Evolutionary conservation across 2,888 invertebrate genomes (phyloP).

Genomic region (Parnassius smintheus): DNA sequence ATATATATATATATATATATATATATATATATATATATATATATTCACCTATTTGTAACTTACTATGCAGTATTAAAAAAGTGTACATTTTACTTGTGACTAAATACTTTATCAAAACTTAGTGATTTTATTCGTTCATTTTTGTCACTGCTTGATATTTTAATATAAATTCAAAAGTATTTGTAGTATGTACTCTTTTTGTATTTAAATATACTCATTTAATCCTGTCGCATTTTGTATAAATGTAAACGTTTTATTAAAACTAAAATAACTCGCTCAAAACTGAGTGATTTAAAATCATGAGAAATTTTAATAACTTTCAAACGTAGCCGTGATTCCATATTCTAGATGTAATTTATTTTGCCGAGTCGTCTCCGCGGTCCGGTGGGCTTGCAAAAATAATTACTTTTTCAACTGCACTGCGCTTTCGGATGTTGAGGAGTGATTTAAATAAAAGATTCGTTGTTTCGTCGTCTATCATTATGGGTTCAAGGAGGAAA

Average conservation of each 20-base stretch:
- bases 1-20: no score
- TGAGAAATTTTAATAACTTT: slow-evolving; percentile 27
- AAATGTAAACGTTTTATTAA: not conserved
- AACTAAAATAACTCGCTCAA: not conserved
- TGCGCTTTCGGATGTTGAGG: slow-evolving; percentile 25
- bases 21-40: no score
- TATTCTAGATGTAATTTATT: slow-evolving; percentile 31
- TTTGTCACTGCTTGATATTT: no score
- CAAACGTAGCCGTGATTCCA: slow-evolving; percentile 26
- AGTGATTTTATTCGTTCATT: no score
- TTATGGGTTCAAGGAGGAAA: not conserved
- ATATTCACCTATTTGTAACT: no score
- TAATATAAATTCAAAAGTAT: no score
- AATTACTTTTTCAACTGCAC: slow-evolving; percentile 35
- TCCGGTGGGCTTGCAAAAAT: slow-evolving; percentile 36
- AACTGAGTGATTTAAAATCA: slow-evolving; percentile 7
- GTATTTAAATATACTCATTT: not conserved
- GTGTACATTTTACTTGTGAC: no score
- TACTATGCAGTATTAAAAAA: no score
- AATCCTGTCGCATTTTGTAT: not conserved
- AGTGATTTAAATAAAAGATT: slow-evolving; percentile 26
- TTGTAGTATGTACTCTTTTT: not conserved
- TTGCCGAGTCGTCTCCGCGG: slow-evolving; percentile 31
- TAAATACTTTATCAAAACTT: no score
- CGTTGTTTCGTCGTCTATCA: slow-evolving; percentile 8